Evolutionary conservation across 1,140 invertebrate genomes (phyloP).

Genomic region (Cardiocondyla obscurior): DNA sequence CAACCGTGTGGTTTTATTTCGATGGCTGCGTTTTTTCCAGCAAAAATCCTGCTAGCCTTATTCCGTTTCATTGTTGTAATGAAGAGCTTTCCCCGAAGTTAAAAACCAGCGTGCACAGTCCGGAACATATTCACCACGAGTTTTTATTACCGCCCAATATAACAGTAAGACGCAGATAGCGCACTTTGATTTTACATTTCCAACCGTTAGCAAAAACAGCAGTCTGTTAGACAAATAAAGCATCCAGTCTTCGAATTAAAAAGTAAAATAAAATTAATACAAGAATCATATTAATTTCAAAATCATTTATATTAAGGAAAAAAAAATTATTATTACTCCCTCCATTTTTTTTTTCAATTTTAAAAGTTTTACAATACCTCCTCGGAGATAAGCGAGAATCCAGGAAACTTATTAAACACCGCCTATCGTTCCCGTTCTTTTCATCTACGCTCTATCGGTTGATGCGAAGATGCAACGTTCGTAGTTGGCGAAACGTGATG

Average conservation of each 20-base stretch:
- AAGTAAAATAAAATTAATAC: background rate
- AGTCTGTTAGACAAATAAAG: background rate
- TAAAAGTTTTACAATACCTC: background rate
- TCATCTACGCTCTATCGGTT: background rate
- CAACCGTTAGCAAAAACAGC: background rate
- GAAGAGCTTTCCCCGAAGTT: constrained; percentile 34
- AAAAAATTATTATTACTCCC: no score
- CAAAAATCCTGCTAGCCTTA: constrained; percentile 28
- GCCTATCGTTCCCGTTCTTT: background rate
- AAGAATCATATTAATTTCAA: background rate
- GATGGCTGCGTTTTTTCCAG: background rate
- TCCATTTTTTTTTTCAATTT: background rate
- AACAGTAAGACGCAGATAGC: constrained; percentile 9
- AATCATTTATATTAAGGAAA: background rate
- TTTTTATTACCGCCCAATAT: constrained; percentile 34
- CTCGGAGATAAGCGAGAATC: background rate
- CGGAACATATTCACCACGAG: constrained; percentile 39
- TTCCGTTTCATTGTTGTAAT: constrained; percentile 24
- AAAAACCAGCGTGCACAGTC: constrained; percentile 17
- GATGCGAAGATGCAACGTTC: background rate
- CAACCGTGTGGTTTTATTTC: constrained; percentile 30
- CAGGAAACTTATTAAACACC: background rate
- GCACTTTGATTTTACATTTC: constrained; percentile 22
- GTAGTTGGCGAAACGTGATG: background rate
- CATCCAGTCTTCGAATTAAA: background rate